These are phyloP conservation scores for Ethmia dodecea DNA, from an alignment of 2,888 invertebrate genomes.

Conservation along the genomic window DNA sequence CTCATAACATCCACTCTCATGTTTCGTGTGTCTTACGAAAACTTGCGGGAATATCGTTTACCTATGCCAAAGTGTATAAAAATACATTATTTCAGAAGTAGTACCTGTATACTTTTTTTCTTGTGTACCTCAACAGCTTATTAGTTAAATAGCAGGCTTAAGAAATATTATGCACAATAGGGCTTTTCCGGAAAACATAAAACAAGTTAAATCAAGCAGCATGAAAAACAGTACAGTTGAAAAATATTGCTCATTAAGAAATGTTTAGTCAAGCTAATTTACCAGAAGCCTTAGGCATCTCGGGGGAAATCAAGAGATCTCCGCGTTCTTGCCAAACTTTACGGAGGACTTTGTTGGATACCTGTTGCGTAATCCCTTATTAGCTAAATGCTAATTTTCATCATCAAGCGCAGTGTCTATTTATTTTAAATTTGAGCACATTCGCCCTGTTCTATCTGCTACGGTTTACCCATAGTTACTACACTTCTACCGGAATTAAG, in stretches of 20 bases:
- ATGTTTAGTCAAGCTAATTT: constrained; percentile 69
- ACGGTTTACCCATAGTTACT: no score
- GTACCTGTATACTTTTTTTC: no score
- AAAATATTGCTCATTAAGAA: constrained; percentile 62
- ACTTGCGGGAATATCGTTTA: no score
- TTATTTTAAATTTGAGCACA: background rate
- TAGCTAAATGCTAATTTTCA: constrained; percentile 5
- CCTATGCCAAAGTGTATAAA: no score
- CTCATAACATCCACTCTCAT: constrained; percentile 29
- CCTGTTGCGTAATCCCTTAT: constrained; percentile 33
- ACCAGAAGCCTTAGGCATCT: constrained; percentile 50
- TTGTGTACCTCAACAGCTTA: no score
- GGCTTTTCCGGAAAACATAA: no score
- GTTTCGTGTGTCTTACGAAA: constrained; percentile 20
- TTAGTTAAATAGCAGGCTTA: no score
- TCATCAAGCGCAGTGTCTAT: background rate
- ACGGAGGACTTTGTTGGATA: constrained; percentile 37
- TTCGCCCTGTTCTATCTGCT: no score
- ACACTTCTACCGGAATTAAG: no score
- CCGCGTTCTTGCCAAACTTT: constrained; percentile 48
- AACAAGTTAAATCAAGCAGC: no score
- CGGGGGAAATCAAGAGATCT: constrained; percentile 58
- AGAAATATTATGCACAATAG: no score
- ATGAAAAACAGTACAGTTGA: constrained; percentile 38
- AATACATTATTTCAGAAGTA: no score